These are phyloP conservation scores for Percopsis transmontana DNA, from an alignment of 2,113 vertebrate species.

Conservation along the genomic window DNA sequence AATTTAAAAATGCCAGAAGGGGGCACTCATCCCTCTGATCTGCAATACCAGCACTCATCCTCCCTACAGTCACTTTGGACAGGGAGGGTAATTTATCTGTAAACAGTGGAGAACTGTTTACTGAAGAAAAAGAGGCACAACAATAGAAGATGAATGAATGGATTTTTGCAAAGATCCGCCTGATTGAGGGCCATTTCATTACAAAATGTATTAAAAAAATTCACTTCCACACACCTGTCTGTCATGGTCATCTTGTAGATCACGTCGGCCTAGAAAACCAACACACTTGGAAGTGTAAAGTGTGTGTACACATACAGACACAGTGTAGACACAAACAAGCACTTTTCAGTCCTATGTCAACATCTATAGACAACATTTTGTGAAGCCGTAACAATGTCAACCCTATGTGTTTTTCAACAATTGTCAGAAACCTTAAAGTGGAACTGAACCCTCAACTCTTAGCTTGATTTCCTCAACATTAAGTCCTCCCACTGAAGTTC, in stretches of 20 bases:
- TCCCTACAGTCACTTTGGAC: not conserved
- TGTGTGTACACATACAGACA: not conserved
- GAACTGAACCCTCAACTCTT: no score
- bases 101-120: not conserved
- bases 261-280: slow-evolving; percentile 88
- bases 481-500: no score
- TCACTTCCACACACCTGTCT: slow-evolving; percentile 85
- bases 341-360: not conserved
- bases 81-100: not conserved
- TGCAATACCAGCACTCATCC: not conserved
- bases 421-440: no score
- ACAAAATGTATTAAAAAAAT: no score
- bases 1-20: not conserved
- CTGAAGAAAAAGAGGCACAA: no score
- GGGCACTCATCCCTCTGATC: not conserved
- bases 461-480: no score
- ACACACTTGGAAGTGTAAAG: not conserved
- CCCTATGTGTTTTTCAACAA: no score
- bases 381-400: not conserved
- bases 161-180: no score
- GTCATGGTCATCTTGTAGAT: slow-evolving; percentile 99
- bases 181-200: no score
- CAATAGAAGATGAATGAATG: no score
- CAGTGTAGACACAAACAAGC: not conserved
- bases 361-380: not conserved